Conservation (phyloP, 1,140 invertebrate genomes). For the Eubasilissa regina region DNA sequence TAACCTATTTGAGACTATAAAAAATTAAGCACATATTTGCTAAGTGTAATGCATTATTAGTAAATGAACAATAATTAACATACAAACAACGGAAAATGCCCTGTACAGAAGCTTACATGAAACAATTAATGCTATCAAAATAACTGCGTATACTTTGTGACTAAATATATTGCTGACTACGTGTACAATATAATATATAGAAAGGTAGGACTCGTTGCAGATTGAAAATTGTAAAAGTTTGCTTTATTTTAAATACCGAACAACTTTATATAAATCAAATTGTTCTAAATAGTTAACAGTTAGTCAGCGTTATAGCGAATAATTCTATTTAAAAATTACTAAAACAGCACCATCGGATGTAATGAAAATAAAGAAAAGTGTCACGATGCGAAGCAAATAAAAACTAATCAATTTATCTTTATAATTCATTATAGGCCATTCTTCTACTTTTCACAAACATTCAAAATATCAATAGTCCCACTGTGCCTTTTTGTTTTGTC, state of each 20-base stretch:
- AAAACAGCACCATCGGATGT: constrained; percentile 14
- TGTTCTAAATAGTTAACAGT: constrained; percentile 10
- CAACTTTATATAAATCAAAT: constrained; percentile 17
- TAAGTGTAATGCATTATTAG: neutral
- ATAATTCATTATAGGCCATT: too few species aligned
- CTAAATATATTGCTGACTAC: constrained; percentile 6
- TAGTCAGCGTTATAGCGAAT: constrained; percentile 1
- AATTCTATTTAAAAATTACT: constrained; percentile 24
- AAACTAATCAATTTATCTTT: too few species aligned
- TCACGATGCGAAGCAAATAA: neutral
- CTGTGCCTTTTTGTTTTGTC: too few species aligned
- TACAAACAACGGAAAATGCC: constrained; percentile 12
- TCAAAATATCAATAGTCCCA: too few species aligned
- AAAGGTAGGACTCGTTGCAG: neutral
- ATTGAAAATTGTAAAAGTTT: constrained; percentile 20
- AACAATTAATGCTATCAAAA: constrained; percentile 17
- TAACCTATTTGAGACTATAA: too few species aligned
- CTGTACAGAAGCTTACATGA: neutral
- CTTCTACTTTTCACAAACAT: too few species aligned
- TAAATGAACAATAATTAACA: constrained; percentile 4
- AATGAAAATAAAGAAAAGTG: neutral
- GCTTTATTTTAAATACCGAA: neutral
- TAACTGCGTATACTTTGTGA: constrained; percentile 13
- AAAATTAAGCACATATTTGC: too few species aligned
- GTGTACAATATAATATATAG: neutral